Evolutionary conservation across 1,140 invertebrate genomes (phyloP), one percentile per base, ranked within the genome.

Genomic region (Caenorhabditis latens): DNA sequence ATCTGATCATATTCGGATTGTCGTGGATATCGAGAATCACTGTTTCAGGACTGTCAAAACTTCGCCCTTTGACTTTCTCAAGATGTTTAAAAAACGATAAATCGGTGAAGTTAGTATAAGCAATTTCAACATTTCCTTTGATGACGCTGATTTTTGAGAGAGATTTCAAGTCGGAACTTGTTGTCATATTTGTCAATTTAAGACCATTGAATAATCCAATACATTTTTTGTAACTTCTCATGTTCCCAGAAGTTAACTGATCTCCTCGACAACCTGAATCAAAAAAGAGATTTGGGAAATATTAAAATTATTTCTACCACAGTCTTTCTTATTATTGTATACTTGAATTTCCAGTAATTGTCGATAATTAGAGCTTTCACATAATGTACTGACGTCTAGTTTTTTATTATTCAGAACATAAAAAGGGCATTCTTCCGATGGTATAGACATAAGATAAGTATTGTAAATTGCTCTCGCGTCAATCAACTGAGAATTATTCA

Each of bases 91-190:
- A 58, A n/a, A 58, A 58, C n/a, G 57, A n/a, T 16, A 58, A n/a
- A 58, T 58, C 57, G 16, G 16, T 21, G n/a, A 58, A 58, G n/a
- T 58, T 21, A n/a, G 57, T 58, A 58, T 58, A 58, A 19, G 57
- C 57, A n/a, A 58, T 58, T 58, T 58, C 57, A 19, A 58, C 19
- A 58, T 58, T 58, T 58, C 57, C 57, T 21, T n/a, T 58, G 57
- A 58, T 58, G n/a, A n/a, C n/a, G 8, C 8, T n/a, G n/a, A 58
- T 58, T n/a, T 58, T 58, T n/a, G 57, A 21, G 8, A 58, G 21
- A 5, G 57, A 58, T n/a, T 58, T 58, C 8, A 21, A 58, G n/a
- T n/a, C n/a, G 8, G 16, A 8, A n/a, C n/a, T 58, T 8, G 8
- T n/a, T 1, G 13, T n/a, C 21, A 58, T 19, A 21, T 58, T 58